phyloP scores from a whole-genome alignment of 1,140 invertebrate species.

The Drosophila nannoptera region DNA sequence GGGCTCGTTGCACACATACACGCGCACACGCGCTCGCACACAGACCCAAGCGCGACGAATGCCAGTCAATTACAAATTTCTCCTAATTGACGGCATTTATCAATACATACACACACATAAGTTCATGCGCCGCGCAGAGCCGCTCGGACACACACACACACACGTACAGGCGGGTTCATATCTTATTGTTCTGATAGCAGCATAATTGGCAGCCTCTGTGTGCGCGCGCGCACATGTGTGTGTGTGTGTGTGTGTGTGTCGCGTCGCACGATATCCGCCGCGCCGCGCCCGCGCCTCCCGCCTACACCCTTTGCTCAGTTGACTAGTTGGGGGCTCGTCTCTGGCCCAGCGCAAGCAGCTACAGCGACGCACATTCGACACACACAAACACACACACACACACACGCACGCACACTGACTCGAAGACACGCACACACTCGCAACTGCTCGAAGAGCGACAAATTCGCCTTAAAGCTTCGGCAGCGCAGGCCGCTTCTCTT shows the following conservation, averaged over 20 bases:
- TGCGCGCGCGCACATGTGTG: too few species aligned
- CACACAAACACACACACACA: constrained; percentile 18
- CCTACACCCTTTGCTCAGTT: constrained; percentile 36
- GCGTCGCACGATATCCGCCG: constrained; percentile 44
- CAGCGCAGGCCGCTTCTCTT: constrained; percentile 40
- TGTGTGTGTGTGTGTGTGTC: constrained; percentile 24
- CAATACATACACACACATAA: constrained; percentile 24
- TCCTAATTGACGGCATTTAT: constrained; percentile 53
- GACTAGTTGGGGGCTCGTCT: constrained; percentile 66
- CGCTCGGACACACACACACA: constrained; percentile 13
- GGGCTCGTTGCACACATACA: constrained; percentile 56
- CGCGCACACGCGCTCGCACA: constrained; percentile 12
- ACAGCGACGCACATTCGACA: constrained; percentile 37
- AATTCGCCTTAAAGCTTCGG: constrained; percentile 17
- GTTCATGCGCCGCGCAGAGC: too few species aligned
- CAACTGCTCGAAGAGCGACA: constrained; percentile 11
- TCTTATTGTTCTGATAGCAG: constrained; percentile 20
- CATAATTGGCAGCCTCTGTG: constrained; percentile 59
- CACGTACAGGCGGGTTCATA: constrained; percentile 4
- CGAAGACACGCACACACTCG: constrained; percentile 19
- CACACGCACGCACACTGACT: constrained; percentile 19
- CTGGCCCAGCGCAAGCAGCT: constrained; percentile 22
- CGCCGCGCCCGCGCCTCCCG: constrained; percentile 30
- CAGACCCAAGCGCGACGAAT: constrained; percentile 44
- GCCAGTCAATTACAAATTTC: constrained; percentile 59